phyloP scores from a whole-genome alignment of 1,140 invertebrate genomes.

The Sinella curviseta region DNA sequence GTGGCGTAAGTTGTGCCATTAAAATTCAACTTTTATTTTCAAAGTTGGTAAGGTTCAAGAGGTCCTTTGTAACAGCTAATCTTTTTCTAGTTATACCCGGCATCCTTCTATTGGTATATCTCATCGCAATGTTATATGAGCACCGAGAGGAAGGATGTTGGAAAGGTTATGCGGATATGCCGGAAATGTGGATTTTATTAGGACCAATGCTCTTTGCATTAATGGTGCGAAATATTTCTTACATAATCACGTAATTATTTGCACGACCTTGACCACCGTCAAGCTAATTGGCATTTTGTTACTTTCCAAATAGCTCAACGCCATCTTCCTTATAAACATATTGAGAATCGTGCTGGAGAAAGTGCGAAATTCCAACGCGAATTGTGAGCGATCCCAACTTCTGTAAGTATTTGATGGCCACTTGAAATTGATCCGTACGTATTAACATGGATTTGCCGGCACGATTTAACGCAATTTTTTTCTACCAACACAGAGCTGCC shows the following conservation, averaged over 20 bases:
- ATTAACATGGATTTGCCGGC: not conserved
- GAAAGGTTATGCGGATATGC: not conserved
- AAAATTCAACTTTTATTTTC: no score
- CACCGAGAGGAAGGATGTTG: not conserved
- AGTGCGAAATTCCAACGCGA: conserved; percentile 53
- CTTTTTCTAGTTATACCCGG: not conserved
- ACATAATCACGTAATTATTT: no score
- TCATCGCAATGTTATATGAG: not conserved
- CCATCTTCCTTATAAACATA: conserved; percentile 60
- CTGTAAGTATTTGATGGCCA: conserved; percentile 49
- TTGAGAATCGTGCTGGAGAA: conserved; percentile 59
- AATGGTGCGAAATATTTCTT: not conserved
- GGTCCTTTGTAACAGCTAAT: no score
- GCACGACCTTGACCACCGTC: no score
- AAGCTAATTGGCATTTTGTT: no score
- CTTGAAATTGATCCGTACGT: not conserved
- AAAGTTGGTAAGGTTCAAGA: no score
- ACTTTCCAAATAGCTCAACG: conserved; percentile 55
- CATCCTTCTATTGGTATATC: not conserved
- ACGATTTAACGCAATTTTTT: not conserved
- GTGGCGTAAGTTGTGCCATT: not conserved
- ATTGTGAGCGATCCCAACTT: conserved; percentile 54
- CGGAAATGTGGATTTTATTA: not conserved
- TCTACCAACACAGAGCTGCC: conserved; percentile 50
- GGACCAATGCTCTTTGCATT: not conserved